A percentile compares a stretch with the other conserved stretches of the same genome.
Conservation (phyloP, 2,888 invertebrate species). For the Thecophora atra region DNA sequence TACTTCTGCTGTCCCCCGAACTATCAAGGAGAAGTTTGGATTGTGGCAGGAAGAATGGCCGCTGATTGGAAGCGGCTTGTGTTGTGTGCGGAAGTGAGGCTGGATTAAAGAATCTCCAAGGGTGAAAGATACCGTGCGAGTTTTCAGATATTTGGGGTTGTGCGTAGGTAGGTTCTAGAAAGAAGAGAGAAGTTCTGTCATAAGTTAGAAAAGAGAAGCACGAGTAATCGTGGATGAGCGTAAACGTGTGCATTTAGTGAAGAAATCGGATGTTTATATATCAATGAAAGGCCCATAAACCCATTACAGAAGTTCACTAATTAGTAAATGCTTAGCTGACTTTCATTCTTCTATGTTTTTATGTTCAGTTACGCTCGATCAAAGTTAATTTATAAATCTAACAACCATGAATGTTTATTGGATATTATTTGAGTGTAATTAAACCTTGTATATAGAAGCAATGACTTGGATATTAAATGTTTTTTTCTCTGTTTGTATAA, state of each 20-base stretch:
- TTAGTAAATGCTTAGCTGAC: neutral
- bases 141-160: constrained; percentile 54
- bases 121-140: constrained; percentile 59
- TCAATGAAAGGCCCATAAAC: neutral
- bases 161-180: constrained; percentile 51
- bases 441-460: no score
- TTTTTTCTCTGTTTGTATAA: neutral
- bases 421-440: no score
- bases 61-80: constrained; percentile 33
- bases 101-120: constrained; percentile 61
- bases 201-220: constrained; percentile 27
- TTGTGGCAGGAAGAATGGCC: constrained; percentile 53
- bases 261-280: neutral
- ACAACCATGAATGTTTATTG: no score
- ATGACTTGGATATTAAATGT: no score
- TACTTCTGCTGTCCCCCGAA: constrained; percentile 34
- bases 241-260: constrained; percentile 18
- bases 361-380: no score
- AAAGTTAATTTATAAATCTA: no score
- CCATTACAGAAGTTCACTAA: neutral
- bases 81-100: constrained; percentile 51
- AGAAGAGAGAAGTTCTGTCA: constrained; percentile 15
- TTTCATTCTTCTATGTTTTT: no score
- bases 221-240: neutral
- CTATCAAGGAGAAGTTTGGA: constrained; percentile 56